These are phyloP conservation scores for Silurus meridionalis DNA, from an alignment of 2,113 vertebrate species.

Conservation along the genomic window DNA sequence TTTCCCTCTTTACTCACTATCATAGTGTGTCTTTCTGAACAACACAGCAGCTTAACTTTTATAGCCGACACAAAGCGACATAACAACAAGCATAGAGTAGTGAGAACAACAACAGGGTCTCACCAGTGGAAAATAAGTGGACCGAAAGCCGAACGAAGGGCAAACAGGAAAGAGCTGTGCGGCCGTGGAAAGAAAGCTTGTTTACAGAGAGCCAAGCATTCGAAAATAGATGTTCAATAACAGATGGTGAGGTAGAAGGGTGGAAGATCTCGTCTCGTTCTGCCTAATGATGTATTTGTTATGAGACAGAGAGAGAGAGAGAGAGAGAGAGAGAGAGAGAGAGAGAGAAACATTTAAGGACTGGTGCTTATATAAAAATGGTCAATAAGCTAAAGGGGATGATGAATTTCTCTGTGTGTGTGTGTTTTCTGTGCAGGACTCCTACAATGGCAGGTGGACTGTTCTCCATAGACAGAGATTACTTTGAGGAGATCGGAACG, in stretches of 20 bases:
- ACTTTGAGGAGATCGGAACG: constrained; percentile 97
- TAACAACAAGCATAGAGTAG: constrained; percentile 45
- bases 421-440: constrained; percentile 74
- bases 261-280: constrained; percentile 13
- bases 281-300: constrained; percentile 35
- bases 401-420: constrained; percentile 7
- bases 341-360: constrained; percentile 32
- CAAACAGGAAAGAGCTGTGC: constrained; percentile 49
- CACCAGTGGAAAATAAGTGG: constrained; percentile 33
- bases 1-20: background rate
- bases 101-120: constrained; percentile 28
- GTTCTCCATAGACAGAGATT: constrained; percentile 98
- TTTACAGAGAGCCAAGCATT: constrained; percentile 26
- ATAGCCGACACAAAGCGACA: background rate
- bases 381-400: constrained; percentile 50
- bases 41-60: constrained; percentile 25
- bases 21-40: background rate
- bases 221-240: constrained; percentile 14
- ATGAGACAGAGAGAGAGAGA: background rate
- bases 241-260: constrained; percentile 20
- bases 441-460: constrained; percentile 98
- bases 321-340: constrained; percentile 17
- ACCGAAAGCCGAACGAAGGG: constrained; percentile 26
- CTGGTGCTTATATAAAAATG: constrained; percentile 42
- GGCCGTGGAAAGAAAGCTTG: constrained; percentile 6